phyloP scores from a whole-genome alignment of 2,888 invertebrate genomes.

The Mythimna albipuncta region DNA sequence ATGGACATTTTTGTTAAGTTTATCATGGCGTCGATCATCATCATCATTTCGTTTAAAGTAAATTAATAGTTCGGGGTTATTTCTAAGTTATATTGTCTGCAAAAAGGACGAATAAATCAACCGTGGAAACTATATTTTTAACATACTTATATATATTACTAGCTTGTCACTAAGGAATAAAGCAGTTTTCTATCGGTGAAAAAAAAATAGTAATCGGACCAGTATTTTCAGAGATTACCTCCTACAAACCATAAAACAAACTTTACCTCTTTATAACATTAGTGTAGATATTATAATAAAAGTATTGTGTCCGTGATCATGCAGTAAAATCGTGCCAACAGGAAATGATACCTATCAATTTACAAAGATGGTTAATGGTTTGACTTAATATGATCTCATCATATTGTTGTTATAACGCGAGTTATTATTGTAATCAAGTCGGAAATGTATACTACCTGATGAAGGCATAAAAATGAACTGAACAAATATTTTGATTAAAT shows the following conservation, averaged over 20 bases:
- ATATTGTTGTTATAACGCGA: background rate
- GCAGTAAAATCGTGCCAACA: conserved; percentile 27
- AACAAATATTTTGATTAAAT: background rate
- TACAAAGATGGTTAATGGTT: conserved; percentile 14
- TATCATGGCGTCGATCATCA: too few species aligned
- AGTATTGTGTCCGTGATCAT: background rate
- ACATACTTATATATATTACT: too few species aligned
- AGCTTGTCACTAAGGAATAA: too few species aligned
- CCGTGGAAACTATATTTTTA: background rate
- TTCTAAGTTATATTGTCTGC: too few species aligned
- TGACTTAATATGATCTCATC: conserved; percentile 39
- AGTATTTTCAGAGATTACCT: too few species aligned
- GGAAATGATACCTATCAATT: conserved; percentile 22
- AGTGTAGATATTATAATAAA: background rate
- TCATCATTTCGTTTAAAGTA: too few species aligned
- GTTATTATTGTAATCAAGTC: conserved; percentile 5
- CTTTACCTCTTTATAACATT: too few species aligned
- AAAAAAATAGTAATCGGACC: too few species aligned
- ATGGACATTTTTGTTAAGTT: too few species aligned
- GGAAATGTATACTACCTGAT: background rate
- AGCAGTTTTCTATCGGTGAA: too few species aligned
- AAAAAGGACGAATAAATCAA: background rate
- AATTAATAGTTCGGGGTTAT: too few species aligned
- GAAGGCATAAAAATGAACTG: background rate
- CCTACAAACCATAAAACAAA: too few species aligned